A percentile compares a stretch with the other conserved stretches of the same genome.
Evolutionary conservation across 2,113 vertebrate species (phyloP).

Genomic region (Siniperca chuatsi): DNA sequence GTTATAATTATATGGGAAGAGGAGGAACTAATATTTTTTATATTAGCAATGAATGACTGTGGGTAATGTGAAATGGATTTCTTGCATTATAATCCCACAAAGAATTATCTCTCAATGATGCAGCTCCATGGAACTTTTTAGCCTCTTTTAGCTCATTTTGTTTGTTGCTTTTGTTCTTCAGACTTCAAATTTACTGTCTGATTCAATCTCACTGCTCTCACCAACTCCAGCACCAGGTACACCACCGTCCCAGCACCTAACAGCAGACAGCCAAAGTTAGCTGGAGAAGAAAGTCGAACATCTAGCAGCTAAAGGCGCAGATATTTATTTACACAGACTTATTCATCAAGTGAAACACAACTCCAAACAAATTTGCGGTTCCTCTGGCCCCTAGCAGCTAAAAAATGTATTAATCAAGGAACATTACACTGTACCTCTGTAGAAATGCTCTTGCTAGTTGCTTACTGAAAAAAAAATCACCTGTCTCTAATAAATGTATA

Average conservation of each 20-base stretch:
- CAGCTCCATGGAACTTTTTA: neutral
- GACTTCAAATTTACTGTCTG: neutral
- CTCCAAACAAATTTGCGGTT: too few relatives aligned
- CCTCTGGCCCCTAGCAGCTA: neutral
- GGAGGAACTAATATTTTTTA: constrained; percentile 42
- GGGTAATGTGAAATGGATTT: constrained; percentile 36
- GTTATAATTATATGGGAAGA: constrained; percentile 61
- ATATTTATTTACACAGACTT: neutral
- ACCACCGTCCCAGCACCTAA: too few relatives aligned
- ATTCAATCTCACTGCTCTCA: neutral
- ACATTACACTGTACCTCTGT: too few relatives aligned
- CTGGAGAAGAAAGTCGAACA: neutral
- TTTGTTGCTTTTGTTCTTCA: neutral
- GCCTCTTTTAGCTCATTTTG: neutral
- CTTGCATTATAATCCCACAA: constrained; percentile 10
- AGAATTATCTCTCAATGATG: constrained; percentile 5
- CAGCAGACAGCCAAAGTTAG: neutral
- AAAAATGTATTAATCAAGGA: neutral
- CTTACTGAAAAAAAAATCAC: too few relatives aligned
- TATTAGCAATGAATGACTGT: constrained; percentile 39
- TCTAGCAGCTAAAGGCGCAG: neutral
- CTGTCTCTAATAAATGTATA: neutral
- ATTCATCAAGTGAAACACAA: neutral
- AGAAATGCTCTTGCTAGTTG: too few relatives aligned
- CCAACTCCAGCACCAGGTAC: too few relatives aligned